Evolutionary conservation across 2,888 invertebrate genomes (phyloP), one percentile per base, ranked within the genome.

Genomic region (Polietes domitor): DNA sequence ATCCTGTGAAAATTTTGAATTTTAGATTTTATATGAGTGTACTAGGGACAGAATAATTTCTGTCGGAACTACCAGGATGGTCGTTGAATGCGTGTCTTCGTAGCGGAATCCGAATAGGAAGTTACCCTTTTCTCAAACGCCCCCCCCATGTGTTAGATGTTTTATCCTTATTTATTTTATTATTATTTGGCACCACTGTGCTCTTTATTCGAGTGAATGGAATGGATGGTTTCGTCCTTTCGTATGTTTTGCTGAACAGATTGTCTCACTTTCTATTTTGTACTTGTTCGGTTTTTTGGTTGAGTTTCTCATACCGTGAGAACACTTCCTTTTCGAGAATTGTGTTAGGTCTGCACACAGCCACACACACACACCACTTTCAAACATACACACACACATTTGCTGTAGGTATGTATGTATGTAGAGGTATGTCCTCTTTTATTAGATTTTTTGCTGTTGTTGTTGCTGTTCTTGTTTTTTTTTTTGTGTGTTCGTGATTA

Each of bases 251-350:
- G 21, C 4, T 43, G 78, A 84, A 81, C 81, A 84, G 84, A 81
- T 84, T 84, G 84, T 81, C 84, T 84, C 81, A 84, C 84, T 84
- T 84, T 84, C 81, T 81, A 78, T 78, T 77, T 68, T 68, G 76
- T 76, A 19, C 10, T 37, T 68, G 43, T 43, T 24, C 15, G 10
- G 68, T 72, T 47, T 43, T 71, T 70, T 71, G 12, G 26, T 58
- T 58, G 4, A 26, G 26, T 73, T 81, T 81, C 58, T 81, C 58
- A 65, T 71, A 41, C 21, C 12, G 2, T 73, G 73, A 21, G 41
- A 24, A 43, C 43, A 68, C 21, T 65, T 76, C 58, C 58, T 47
- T 19, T 12, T 47, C 47, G 47, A 79, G 71, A 61, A 80, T 83
- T 83, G 80, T 77, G 77, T 71, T 77, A 77, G 80, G 83, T 83